Conservation (phyloP, 2,888 invertebrate genomes). For the Spilarctia lutea region DNA sequence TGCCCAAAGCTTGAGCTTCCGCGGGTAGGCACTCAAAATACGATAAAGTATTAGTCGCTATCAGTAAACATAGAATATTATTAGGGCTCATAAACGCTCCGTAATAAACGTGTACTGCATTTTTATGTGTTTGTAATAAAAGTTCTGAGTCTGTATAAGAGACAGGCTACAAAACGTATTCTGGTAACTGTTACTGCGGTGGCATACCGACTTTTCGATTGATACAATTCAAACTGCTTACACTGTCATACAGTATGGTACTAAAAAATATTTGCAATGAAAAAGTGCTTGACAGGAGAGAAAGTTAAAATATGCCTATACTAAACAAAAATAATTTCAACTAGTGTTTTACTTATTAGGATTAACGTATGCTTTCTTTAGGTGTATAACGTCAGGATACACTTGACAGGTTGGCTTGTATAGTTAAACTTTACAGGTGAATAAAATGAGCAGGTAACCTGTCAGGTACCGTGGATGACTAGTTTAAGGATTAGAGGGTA, state of each 20-base stretch:
- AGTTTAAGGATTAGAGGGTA: too few species aligned
- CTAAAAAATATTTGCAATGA: not conserved
- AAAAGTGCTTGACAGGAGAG: too few species aligned
- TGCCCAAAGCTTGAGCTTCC: conserved; percentile 12
- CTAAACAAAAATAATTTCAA: too few species aligned
- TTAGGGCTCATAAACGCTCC: conserved; percentile 66
- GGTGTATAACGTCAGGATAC: too few species aligned
- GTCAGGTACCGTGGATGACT: too few species aligned
- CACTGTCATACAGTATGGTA: too few species aligned
- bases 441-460: too few species aligned
- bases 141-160: conserved; percentile 54
- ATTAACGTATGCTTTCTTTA: too few species aligned
- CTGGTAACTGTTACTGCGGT: conserved; percentile 30
- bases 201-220: not conserved
- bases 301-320: too few species aligned
- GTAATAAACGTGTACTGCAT: conserved; percentile 71
- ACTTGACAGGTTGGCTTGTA: too few species aligned
- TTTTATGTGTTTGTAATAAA: conserved; percentile 71
- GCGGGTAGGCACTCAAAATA: conserved; percentile 60
- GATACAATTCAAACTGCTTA: not conserved
- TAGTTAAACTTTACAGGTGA: too few species aligned
- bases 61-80: conserved; percentile 77
- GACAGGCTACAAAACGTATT: conserved; percentile 48
- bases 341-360: too few species aligned
- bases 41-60: conserved; percentile 69